A percentile compares a stretch with the other conserved stretches of the same genome.
Evolutionary conservation across 1,140 invertebrate genomes (phyloP).

Genomic region (Heliconius hewitsoni): DNA sequence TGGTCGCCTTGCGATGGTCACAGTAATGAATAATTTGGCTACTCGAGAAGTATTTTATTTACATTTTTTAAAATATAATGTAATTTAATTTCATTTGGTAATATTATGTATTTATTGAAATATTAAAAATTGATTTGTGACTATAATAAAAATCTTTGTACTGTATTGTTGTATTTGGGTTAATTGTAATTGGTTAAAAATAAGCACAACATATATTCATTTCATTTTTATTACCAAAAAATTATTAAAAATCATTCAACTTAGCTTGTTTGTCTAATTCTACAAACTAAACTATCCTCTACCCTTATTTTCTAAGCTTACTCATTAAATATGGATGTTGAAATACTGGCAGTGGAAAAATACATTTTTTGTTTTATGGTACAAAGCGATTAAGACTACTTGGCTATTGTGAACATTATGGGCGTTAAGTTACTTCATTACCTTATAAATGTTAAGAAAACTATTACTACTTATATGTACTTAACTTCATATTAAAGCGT

Average conservation of each 20-base stretch:
- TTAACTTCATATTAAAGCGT: conserved; percentile 40
- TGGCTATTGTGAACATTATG: conserved; percentile 35
- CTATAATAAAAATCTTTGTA: too few species aligned
- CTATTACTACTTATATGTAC: conserved; percentile 10
- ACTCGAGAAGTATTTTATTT: too few species aligned
- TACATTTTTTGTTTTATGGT: conserved; percentile 67
- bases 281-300: conserved; percentile 64
- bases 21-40: too few species aligned
- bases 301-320: conserved; percentile 60
- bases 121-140: too few species aligned
- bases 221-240: conserved; percentile 80
- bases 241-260: conserved; percentile 81
- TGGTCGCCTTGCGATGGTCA: too few species aligned
- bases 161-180: too few species aligned
- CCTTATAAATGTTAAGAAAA: conserved; percentile 4
- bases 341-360: conserved; percentile 83
- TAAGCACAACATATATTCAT: conserved; percentile 41
- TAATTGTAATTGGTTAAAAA: neutral
- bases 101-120: too few species aligned
- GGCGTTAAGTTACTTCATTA: conserved; percentile 26
- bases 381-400: conserved; percentile 44
- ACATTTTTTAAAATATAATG: too few species aligned
- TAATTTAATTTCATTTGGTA: too few species aligned
- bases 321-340: conserved; percentile 67
- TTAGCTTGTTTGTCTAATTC: conserved; percentile 60